Base-by-base conservation (phyloP, 92 coral and sea anemone species). In the Epizoanthus rinbou region DNA sequence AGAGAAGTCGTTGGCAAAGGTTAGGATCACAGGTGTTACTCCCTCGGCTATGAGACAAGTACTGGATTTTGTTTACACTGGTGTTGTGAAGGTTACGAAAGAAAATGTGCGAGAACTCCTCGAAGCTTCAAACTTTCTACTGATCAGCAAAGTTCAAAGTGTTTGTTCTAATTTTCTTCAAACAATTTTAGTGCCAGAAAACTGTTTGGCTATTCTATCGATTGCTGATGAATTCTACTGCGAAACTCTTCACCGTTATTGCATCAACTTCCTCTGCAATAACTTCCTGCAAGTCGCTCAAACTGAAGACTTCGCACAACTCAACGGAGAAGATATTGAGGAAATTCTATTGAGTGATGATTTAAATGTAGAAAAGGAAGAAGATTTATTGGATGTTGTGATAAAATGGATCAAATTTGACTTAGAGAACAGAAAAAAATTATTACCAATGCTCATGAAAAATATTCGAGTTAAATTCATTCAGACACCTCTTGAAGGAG, bases 1-100 rank as follows among this genome's bases (percentile, higher is more conserved):
- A 6, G 98, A 95, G 82, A 95, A 83, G 67, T 80, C 86, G 52
- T 88, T 88, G 85, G 79, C 83, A 19, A 86, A 86, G 22, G 90
- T 89, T 3, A 80, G 75, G 6, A 47, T 95, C 21, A 74, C 64
- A 3, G 90, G 87, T 65, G 76, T 91, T 23, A 81, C 85, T 25
- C 86, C 98, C 0, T 76, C 74, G 2, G 94, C 96, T 4, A 85
- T 95, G 72, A 70, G 60, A 65, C 80, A 85, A 76, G 62, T 95
- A 17, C 71, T 95, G 18, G 94, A 95, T 24, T 95, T 80, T 73
- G 87, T 95, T 60, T 95, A 95, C 94, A 95, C 96, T 11, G 98
- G 98, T 24, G 74, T 80, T 39, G 67, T 94, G 57, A 69, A 75
- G 47, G 85, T 95, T 43, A 78, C 91, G 45, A 66, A 86, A 73